Base-by-base conservation (phyloP, 1,140 invertebrate genomes). In the Magallana angulata region DNA sequence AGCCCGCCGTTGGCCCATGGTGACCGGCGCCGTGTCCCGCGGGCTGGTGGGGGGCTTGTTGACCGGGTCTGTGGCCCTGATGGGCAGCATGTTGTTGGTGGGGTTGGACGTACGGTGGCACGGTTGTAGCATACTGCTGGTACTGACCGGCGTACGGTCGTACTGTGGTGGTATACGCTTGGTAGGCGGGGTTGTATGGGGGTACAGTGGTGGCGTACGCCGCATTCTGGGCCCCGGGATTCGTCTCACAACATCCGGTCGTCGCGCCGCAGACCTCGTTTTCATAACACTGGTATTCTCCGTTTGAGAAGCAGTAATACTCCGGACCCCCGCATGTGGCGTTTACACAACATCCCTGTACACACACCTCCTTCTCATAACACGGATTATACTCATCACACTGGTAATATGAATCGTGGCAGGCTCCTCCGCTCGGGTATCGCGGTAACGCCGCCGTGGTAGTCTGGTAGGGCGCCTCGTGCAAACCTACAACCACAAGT, bases 221-320 rank as follows among this genome's bases (percentile, higher is more conserved):
- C 5, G 18, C 6, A 36, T 36, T 36, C 36, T 36, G 36, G 9
- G 68, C 36, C 12, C 24, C 4, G 68, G 68, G 24, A 11, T 9
- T 71, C 24, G 24, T 30, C 8, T 71, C 68, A 36, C 68, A 71
- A 30, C 68, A 71, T 36, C 68, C 68, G 7, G 68, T 30, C 36
- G 24, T 30, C 0, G 24, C 14, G 3, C 68, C 24, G 24, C 68
- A 71, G 68, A 30, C 24, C 12, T 71, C 68, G 68, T 71, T 30
- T 1, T 71, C 68, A 71, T 71, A 71, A 71, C 68, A 71, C 24
- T 71, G 68, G 5, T 71, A 71, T 71, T 71, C 68, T 7, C 68
- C 68, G 24, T 71, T 71, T 7, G 68, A 71, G 24, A 71, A 71
- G 12, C 68, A 71, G 24, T 71, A 71, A 36, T 36, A 71, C 14